Conservation (phyloP, 2,888 invertebrate genomes). For the Hipparchia semele region DNA sequence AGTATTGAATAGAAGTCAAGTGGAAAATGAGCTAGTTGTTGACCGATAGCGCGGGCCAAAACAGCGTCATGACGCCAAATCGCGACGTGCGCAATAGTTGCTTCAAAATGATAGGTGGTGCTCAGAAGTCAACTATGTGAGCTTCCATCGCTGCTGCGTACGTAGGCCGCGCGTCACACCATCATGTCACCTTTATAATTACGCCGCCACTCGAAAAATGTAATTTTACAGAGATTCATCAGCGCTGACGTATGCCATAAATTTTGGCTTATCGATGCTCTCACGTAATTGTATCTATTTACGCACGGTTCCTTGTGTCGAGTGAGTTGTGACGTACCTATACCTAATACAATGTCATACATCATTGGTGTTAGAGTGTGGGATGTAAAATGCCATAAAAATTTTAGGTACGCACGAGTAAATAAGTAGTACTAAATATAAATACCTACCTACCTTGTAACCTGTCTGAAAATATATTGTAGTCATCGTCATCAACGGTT, state of each 20-base stretch:
- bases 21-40: constrained; percentile 42
- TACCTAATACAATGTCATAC: no score
- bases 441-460: neutral
- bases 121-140: constrained; percentile 48
- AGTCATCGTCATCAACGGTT: no score
- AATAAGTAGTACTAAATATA: neutral
- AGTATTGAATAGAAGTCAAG: constrained; percentile 12
- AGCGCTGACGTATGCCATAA: constrained; percentile 72
- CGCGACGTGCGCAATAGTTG: constrained; percentile 21
- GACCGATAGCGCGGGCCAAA: constrained; percentile 61
- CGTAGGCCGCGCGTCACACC: constrained; percentile 50
- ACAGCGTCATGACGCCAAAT: constrained; percentile 59
- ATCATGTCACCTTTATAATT: constrained; percentile 69
- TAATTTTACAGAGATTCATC: constrained; percentile 67
- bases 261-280: constrained; percentile 61
- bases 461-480: neutral
- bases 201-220: constrained; percentile 63
- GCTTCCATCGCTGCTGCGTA: constrained; percentile 44
- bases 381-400: neutral
- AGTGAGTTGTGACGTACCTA: neutral
- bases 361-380: neutral
- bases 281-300: constrained; percentile 55
- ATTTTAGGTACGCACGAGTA: neutral
- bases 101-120: constrained; percentile 50
- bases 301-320: constrained; percentile 47